Base-by-base conservation (phyloP, 92 coral and sea anemone genomes). In the Porites rus region DNA sequence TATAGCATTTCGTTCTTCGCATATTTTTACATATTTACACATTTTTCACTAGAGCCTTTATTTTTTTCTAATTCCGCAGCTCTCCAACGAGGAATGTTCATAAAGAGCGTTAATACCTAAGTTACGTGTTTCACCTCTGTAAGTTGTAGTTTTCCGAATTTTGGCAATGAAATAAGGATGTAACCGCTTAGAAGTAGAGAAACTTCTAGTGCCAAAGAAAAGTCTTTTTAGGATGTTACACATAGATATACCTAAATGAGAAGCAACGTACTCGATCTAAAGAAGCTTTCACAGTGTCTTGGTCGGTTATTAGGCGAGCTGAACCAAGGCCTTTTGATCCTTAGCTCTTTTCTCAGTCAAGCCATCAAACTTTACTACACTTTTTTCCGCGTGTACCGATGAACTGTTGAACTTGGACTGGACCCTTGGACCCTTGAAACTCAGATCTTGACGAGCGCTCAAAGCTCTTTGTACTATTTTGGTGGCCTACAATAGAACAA, bases 391-490 rank as follows among this genome's bases (percentile, higher is more conserved):
- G 46, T 13, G 72, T 31, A 53, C 65, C 52, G 87, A 50, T 18
- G 50, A 74, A 18, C 64, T 25, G 54, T 24, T 24, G 20, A 67
- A 28, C 28, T 78, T 65, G 20, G 98, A 81, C 10, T 86, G 25
- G 14, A 97, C 90, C 12, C 97, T 86, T 19, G 99, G 99, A 1
- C 98, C 99, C 84, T 90, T 97, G 77, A 79, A 88, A 17, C 91
- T 88, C 59, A 97, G 83, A 78, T 89, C 94, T 54, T 97, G 93
- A 10, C 99, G 95, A 25, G 93, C 84, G 58, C 94, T 93, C 31
- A 97, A 87, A 21, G 99, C 97, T 68, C 91, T 97, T 46, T 90
- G 94, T 17, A 97, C 98, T 16, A 71, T 81, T 51, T 92, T 86
- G 17, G 98, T 89, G 20, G 93, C 97, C 99, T 97, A 83, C 11